phyloP scores from a whole-genome alignment of 1,140 invertebrate species.

The Thrips palmi region DNA sequence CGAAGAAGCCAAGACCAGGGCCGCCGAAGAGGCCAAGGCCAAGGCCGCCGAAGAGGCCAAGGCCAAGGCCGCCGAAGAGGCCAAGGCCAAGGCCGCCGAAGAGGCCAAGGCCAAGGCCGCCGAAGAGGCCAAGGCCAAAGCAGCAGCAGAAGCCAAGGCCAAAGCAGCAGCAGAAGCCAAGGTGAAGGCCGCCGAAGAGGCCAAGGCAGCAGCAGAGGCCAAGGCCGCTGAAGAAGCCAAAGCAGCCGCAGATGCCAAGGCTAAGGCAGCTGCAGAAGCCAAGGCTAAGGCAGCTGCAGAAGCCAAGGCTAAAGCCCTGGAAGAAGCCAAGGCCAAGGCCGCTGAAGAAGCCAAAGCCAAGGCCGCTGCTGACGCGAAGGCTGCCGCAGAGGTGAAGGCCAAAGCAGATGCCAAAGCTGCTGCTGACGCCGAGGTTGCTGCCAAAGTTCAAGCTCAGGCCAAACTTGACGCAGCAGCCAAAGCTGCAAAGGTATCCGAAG shows the following conservation, averaged over 20 bases:
- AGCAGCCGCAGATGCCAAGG: neutral
- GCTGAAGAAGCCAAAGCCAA: slow-evolving; percentile 1
- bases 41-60: neutral
- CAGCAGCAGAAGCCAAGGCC: neutral
- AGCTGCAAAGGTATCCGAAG: no score
- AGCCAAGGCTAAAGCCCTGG: neutral
- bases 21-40: neutral
- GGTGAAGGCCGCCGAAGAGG: neutral
- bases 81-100: neutral
- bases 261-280: no score
- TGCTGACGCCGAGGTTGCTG: neutral
- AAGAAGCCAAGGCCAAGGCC: neutral
- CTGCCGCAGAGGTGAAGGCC: slow-evolving; percentile 1
- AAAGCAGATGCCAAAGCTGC: neutral
- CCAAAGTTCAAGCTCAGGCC: neutral
- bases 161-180: neutral
- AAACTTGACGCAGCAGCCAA: no score
- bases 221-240: neutral
- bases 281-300: neutral
- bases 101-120: no score
- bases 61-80: neutral
- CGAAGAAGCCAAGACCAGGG: slow-evolving; percentile 4
- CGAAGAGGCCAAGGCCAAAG: no score
- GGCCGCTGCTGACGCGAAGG: slow-evolving; percentile 3
- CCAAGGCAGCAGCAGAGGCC: neutral